Percentiles rank a stretch among this genome's conserved stretches.
phyloP scores from a whole-genome alignment of 1,140 invertebrate genomes.

The Drosophila eugracilis region DNA sequence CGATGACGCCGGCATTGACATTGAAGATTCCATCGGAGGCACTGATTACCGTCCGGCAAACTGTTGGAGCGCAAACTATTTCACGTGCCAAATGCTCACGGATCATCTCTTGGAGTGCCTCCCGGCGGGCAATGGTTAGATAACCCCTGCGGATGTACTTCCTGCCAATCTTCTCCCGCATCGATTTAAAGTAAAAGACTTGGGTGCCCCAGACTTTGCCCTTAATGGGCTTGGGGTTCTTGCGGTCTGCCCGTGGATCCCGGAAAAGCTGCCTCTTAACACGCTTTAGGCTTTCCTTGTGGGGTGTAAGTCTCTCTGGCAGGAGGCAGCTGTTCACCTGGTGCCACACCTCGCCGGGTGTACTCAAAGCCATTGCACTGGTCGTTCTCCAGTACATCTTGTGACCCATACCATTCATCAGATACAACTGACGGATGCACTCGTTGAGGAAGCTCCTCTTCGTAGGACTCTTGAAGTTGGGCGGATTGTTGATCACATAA shows the following conservation, averaged over 20 bases:
- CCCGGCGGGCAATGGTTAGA: constrained; percentile 28
- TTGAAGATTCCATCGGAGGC: constrained; percentile 54
- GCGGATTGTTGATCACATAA: constrained; percentile 56
- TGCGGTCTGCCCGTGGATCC: constrained; percentile 28
- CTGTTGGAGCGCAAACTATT: constrained; percentile 26
- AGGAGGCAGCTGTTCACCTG: constrained; percentile 60
- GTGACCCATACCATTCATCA: constrained; percentile 45
- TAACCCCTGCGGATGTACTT: constrained; percentile 40
- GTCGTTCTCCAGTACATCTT: constrained; percentile 50
- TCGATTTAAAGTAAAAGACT: constrained; percentile 39
- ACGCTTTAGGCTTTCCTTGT: constrained; percentile 37
- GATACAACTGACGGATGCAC: constrained; percentile 70
- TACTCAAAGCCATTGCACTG: constrained; percentile 11
- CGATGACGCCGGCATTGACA: constrained; percentile 41
- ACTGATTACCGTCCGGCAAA: constrained; percentile 40
- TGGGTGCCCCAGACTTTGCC: constrained; percentile 47
- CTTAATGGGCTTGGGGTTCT: constrained; percentile 8
- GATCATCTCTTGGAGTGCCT: constrained; percentile 36
- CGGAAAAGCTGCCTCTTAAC: constrained; percentile 72
- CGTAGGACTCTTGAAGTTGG: constrained; percentile 56
- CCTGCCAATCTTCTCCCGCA: constrained; percentile 51
- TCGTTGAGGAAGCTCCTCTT: constrained; percentile 68
- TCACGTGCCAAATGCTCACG: constrained; percentile 49
- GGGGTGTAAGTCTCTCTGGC: constrained; percentile 17
- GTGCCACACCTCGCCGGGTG: constrained; percentile 40